These are phyloP conservation scores for Caenorhabditis afra DNA, from an alignment of 2,888 invertebrate genomes.

Conservation along the genomic window DNA sequence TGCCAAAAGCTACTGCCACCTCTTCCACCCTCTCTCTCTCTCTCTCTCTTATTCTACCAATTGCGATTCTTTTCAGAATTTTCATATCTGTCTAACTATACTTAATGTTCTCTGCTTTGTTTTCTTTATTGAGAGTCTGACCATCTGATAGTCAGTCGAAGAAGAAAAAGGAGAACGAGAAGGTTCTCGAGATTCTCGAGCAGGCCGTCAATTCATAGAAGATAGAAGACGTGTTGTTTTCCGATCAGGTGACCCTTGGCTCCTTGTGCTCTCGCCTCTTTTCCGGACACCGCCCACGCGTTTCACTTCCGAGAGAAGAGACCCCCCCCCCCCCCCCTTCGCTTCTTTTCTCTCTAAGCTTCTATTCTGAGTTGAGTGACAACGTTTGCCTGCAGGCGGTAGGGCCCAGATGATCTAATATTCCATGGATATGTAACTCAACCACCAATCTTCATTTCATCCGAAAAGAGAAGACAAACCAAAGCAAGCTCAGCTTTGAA, in stretches of 20 bases:
- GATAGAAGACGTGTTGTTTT: constrained; percentile 7
- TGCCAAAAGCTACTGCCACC: no score
- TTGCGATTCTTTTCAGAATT: no score
- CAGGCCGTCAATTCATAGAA: no score
- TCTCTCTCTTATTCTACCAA: no score
- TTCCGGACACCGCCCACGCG: constrained; percentile 22
- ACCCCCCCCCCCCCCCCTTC: not conserved
- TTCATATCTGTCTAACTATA: no score
- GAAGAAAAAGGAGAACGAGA: not conserved
- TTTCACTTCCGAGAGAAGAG: constrained; percentile 21
- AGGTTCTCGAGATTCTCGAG: no score
- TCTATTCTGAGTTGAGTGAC: constrained; percentile 37
- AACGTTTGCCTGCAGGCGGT: constrained; percentile 25
- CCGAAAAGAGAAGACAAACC: no score
- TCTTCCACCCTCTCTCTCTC: no score
- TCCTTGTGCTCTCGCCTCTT: not conserved
- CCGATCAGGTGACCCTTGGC: constrained; percentile 45
- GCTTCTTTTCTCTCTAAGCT: not conserved
- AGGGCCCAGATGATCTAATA: constrained; percentile 45
- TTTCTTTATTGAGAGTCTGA: no score
- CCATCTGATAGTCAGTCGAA: constrained; percentile 18
- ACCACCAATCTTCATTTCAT: not conserved
- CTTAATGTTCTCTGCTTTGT: no score
- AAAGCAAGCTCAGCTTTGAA: constrained; percentile 6
- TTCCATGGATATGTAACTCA: constrained; percentile 40